phyloP scores from a whole-genome alignment of 2,113 vertebrate species.

The Saccopteryx leptura region DNA sequence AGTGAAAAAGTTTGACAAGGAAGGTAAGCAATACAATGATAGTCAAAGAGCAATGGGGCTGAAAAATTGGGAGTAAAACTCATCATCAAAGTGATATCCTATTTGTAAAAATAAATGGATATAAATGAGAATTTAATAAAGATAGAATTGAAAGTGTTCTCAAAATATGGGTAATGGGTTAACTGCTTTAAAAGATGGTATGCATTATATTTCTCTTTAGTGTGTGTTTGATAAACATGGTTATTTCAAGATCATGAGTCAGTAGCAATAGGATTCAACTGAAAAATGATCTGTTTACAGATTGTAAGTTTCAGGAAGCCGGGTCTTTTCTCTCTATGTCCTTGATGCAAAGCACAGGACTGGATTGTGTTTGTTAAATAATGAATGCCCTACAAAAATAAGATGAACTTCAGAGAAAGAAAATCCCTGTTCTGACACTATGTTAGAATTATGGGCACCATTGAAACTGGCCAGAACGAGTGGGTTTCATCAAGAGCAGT shows the following conservation, averaged over 20 bases:
- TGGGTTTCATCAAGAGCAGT: neutral
- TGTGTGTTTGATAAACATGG: constrained; percentile 44
- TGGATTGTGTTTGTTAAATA: constrained; percentile 70
- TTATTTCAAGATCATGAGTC: constrained; percentile 64
- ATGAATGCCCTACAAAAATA: constrained; percentile 22
- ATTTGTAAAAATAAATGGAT: neutral
- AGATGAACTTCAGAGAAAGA: constrained; percentile 56
- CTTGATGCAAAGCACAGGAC: constrained; percentile 54
- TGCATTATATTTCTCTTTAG: neutral
- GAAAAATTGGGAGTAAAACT: neutral
- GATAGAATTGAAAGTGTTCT: constrained; percentile 35
- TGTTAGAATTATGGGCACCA: constrained; percentile 2
- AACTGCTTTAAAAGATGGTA: constrained; percentile 34
- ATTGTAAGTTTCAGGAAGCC: constrained; percentile 63
- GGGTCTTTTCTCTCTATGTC: constrained; percentile 65
- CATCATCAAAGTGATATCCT: neutral
- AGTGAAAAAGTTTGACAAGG: neutral
- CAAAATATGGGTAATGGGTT: neutral
- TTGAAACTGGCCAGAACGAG: constrained; percentile 17
- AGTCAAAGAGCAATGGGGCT: neutral
- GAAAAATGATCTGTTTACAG: constrained; percentile 72
- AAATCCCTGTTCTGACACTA: constrained; percentile 36
- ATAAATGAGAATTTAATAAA: constrained; percentile 48
- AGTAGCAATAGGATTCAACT: constrained; percentile 41
- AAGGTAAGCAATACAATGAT: neutral